Conservation (phyloP, 2,113 vertebrate species). For the Toxotes chatareus region DNA sequence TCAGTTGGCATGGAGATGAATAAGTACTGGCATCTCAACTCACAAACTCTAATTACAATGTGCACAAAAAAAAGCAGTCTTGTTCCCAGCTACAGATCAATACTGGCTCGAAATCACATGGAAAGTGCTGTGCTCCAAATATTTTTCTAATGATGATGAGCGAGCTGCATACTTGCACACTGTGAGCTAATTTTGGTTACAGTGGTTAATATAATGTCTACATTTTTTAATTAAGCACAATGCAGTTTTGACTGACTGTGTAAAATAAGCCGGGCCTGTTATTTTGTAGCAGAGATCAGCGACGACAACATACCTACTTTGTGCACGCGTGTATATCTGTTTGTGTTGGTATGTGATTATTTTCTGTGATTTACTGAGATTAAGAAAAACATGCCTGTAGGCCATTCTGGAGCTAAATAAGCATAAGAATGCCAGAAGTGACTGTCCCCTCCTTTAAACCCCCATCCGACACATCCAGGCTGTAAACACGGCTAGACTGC, state of each 20-base stretch:
- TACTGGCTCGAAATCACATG: conserved; percentile 19
- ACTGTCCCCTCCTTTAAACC: conserved; percentile 59
- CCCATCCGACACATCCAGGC: conserved; percentile 66
- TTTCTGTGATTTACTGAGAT: conserved; percentile 44
- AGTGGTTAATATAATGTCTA: background rate
- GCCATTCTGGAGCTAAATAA: conserved; percentile 61
- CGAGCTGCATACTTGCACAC: conserved; percentile 14
- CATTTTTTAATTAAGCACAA: conserved; percentile 19
- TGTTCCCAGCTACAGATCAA: conserved; percentile 32
- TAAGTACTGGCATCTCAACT: conserved; percentile 4
- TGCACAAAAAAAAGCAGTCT: conserved; percentile 1
- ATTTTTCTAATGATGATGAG: conserved; percentile 23
- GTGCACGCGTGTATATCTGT: background rate
- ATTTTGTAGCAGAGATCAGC: conserved; percentile 8
- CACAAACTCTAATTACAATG: conserved; percentile 25
- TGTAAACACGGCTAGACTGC: conserved; percentile 72
- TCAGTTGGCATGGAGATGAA: conserved; percentile 8
- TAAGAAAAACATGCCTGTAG: conserved; percentile 53
- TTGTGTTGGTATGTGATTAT: conserved; percentile 27
- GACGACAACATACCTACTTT: background rate
- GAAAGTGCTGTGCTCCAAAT: conserved; percentile 32
- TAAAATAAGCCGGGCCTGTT: background rate
- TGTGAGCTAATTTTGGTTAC: conserved; percentile 11
- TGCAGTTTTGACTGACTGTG: background rate
- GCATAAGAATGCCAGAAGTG: conserved; percentile 75